A percentile compares a stretch with the other conserved stretches of the same genome.
Evolutionary conservation across 2,113 vertebrate species (phyloP).

Genomic region (Dicaeum eximium): DNA sequence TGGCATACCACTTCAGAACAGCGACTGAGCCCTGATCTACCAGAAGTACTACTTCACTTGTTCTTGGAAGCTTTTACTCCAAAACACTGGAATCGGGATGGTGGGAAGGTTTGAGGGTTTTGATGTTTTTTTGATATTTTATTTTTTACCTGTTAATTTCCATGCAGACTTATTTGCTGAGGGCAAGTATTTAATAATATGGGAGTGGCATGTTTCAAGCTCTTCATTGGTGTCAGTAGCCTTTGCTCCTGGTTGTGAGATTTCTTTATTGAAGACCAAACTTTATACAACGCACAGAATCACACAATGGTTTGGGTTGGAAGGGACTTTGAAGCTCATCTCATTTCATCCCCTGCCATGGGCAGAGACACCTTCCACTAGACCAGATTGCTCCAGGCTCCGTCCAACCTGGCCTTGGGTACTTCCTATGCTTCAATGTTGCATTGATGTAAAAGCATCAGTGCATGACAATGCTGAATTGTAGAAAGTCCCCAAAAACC

Average conservation of each 20-base stretch:
- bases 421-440: not conserved
- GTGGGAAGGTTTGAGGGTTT: not conserved
- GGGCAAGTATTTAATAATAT: not conserved
- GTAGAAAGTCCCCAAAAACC: not conserved
- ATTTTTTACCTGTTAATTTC: not conserved
- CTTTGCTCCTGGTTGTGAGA: not conserved
- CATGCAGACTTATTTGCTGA: not conserved
- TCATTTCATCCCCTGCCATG: too few relatives aligned
- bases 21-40: not conserved
- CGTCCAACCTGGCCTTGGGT: not conserved
- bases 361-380: too few relatives aligned
- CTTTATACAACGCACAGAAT: not conserved
- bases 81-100: not conserved
- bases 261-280: not conserved
- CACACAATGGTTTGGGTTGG: not conserved
- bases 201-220: not conserved
- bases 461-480: not conserved
- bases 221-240: not conserved
- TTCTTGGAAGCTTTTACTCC: not conserved
- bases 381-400: not conserved
- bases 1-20: not conserved
- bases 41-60: not conserved
- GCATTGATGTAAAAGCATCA: not conserved
- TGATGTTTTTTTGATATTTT: not conserved
- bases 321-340: too few relatives aligned